phyloP scores from a whole-genome alignment of 2,797 vertebrate genomes.

The Alosa sapidissima region DNA sequence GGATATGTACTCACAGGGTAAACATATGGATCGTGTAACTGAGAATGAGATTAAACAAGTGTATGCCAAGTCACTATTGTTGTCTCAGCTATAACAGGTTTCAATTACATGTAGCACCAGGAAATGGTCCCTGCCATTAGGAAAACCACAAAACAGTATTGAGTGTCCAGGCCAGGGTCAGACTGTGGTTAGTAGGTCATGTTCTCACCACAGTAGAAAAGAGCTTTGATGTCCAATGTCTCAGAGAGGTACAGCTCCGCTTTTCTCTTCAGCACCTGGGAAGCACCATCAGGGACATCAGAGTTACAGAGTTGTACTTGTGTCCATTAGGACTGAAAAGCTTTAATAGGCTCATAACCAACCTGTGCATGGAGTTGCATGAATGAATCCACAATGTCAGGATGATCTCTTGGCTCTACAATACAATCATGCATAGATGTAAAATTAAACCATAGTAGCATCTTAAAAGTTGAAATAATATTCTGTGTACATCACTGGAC shows the following conservation, averaged over 20 bases:
- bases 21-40: neutral
- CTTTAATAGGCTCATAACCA: slow-evolving; percentile 59
- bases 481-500: too few relatives aligned
- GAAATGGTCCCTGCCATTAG: neutral
- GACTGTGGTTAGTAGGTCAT: slow-evolving; percentile 2
- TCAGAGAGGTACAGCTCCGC: slow-evolving; percentile 88
- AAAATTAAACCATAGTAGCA: neutral
- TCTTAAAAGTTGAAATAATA: neutral
- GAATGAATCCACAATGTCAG: slow-evolving; percentile 98
- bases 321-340: neutral
- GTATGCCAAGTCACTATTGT: neutral
- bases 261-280: slow-evolving; percentile 92
- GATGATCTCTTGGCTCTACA: slow-evolving; percentile 94
- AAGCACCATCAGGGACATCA: slow-evolving; percentile 64
- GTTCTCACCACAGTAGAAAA: slow-evolving; percentile 94
- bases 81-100: neutral
- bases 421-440: slow-evolving; percentile 37
- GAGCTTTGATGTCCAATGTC: slow-evolving; percentile 87
- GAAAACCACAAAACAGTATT: neutral
- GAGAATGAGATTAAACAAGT: neutral
- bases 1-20: neutral
- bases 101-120: neutral
- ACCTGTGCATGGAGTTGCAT: slow-evolving; percentile 99
- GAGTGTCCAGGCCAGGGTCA: neutral
- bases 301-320: neutral